Conservation (phyloP, 2,888 invertebrate species). For the Synanthedon vespiformis region DNA sequence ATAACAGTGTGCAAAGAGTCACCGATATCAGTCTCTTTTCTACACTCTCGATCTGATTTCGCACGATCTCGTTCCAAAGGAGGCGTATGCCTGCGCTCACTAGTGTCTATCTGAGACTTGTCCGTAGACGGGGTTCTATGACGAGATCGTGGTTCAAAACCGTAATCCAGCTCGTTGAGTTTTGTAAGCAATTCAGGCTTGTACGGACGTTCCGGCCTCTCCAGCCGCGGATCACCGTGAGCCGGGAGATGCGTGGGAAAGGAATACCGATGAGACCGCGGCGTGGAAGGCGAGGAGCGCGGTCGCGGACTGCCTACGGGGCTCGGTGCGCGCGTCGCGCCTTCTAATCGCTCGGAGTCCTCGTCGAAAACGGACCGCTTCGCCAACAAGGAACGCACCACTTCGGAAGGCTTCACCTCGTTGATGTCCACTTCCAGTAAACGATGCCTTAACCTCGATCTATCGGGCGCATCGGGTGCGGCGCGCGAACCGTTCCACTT, state of each 20-base stretch:
- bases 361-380: constrained; percentile 96
- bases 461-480: constrained; percentile 70
- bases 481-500: constrained; percentile 82
- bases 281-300: constrained; percentile 35
- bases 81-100: constrained; percentile 22
- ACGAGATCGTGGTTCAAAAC: constrained; percentile 49
- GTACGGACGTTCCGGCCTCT: constrained; percentile 23
- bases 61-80: constrained; percentile 20
- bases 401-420: constrained; percentile 91
- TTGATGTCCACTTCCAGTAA: constrained; percentile 83
- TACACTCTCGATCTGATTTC: constrained; percentile 26
- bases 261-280: constrained; percentile 74
- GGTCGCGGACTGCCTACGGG: constrained; percentile 36
- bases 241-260: constrained; percentile 81
- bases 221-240: constrained; percentile 22
- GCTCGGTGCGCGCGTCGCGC: constrained; percentile 86
- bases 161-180: constrained; percentile 29
- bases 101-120: constrained; percentile 19
- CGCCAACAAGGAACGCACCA: constrained; percentile 90
- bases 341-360: constrained; percentile 92
- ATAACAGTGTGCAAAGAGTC: constrained; percentile 13
- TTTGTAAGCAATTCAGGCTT: constrained; percentile 24
- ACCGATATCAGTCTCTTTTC: constrained; percentile 36
- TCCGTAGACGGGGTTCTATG: constrained; percentile 62
- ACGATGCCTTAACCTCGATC: constrained; percentile 75